Base-by-base conservation (phyloP, 2,797 vertebrate species). In the Myripristis jacobus region DNA sequence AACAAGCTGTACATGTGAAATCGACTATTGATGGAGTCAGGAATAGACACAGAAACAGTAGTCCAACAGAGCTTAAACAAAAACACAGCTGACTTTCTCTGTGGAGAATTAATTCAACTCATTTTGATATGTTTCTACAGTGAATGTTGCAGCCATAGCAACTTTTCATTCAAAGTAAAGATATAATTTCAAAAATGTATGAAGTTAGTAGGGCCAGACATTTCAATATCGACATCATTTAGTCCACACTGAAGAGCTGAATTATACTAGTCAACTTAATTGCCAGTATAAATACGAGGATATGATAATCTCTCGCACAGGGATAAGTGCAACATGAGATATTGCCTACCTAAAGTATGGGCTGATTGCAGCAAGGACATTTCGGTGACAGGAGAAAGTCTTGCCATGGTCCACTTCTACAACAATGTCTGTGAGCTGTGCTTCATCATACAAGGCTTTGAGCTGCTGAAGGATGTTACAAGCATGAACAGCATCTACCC, bases 291-390 rank as follows among this genome's bases (percentile, higher is more conserved):
- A 47, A 19, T n/a, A 47, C 16, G 24, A 16, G 47, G 19, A 8
- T 15, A 15, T 27, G 43, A 6, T 18, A 16, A 18, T 47, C n/a
- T 21, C 44, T 47, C 44, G 19, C 2, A 21, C 2, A 19, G 5
- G 69, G 58, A 60, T 0, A 52, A 36, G 3, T 44, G 4, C n/a
- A 19, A 71, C 12, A 56, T 46, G 22, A 11, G 54, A 34, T 2
- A 64, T 6, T 50, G 64, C 77, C 12, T 95, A 99, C 98, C 98
- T 99, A 96, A 99, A 99, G 80, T 99, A 99, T 80, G 98, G 98
- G 90, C 98, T 99, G 94, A 99, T 98, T 82, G 98, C 97, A 86
- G 98, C 98, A 85, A 99, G 97, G 75, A 99, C 97, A 89, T 99
- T 99, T 91, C 98, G 94, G 83, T 99, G 98, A 92, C 98, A 99